These are phyloP conservation scores for Crambe crambe DNA, from an alignment of 37 sponge, comb jelly and placozoan genomes.

Conservation along the genomic window DNA sequence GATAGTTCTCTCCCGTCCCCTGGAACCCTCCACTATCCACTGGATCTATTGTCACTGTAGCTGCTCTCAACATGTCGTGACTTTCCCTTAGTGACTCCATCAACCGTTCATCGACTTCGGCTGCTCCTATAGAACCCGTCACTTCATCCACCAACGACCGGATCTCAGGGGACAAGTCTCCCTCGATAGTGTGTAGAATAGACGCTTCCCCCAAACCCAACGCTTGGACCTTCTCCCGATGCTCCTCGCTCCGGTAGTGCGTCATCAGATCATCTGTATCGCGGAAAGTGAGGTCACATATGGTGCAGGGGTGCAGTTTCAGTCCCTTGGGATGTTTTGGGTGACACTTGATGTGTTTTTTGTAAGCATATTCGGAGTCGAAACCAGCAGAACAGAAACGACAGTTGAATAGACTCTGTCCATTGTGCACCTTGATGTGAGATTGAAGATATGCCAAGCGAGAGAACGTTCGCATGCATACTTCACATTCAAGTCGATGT, in stretches of 20 bases:
- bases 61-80: neutral
- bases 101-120: neutral
- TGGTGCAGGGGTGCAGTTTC: constrained; percentile 35
- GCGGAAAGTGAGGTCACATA: constrained; percentile 37
- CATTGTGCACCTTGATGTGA: constrained; percentile 66
- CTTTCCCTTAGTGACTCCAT: neutral
- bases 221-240: constrained; percentile 29
- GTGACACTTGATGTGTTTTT: constrained; percentile 66
- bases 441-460: constrained; percentile 66
- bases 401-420: constrained; percentile 49
- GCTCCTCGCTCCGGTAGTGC: constrained; percentile 48
- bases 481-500: constrained; percentile 66
- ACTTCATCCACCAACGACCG: constrained; percentile 42
- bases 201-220: constrained; percentile 22
- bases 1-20: too few species aligned
- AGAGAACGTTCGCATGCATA: constrained; percentile 62
- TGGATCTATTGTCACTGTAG: neutral
- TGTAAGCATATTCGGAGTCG: constrained; percentile 46
- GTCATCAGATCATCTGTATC: constrained; percentile 26
- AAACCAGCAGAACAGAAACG: constrained; percentile 47
- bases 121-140: constrained; percentile 7
- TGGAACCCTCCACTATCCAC: neutral
- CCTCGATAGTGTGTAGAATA: constrained; percentile 9
- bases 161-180: constrained; percentile 22
- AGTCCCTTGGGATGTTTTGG: constrained; percentile 8